Evolutionary conservation across 2,888 invertebrate genomes (phyloP), one percentile per base, ranked within the genome.

Genomic region (Iphiclides podalirius): DNA sequence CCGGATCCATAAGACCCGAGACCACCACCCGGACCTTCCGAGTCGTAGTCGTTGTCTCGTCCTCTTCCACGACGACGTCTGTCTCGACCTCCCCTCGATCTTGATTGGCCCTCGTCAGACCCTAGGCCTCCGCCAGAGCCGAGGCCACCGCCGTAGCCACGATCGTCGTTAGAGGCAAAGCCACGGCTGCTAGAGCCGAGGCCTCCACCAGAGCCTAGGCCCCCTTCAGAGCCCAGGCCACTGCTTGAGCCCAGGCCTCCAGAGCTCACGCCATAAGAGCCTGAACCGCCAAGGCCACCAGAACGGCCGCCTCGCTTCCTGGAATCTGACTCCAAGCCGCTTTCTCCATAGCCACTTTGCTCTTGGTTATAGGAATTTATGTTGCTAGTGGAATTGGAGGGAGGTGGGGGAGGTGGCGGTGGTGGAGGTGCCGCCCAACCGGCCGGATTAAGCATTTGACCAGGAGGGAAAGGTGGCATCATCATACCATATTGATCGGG

Each of bases 281-380:
- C 58, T 43, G 66, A 62, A 54, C 66, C 62, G 63, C 65, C 68
- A 60, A 60, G 63, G 58, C 72, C 68, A 54, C 66, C 66, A 53
- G 63, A 55, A 40, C 79, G 79, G 67, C 67, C 63, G 59, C 74
- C 80, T 59, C 77, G 80, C 66, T 77, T 84, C 75, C 86, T 85
- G 85, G 81, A 84, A 84, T 85, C 85, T 76, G 84, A 83, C 76
- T 83, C 83, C 70, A 72, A 73, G 72, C 78, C 75, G 70, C 75
- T 74, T 64, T 75, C 77, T 63, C 77, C 82, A 69, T 73, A 76
- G 72, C 81, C 79, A 67, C 74, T 77, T 52, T 67, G 67, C 66
- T 77, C 79, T 61, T 75, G 74, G 72, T 58, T 59, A 55, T 61
- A 63, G 51, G 57, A 61, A 50, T 54, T 63, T 36, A 53, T 74